These are phyloP conservation scores for Lypha dubia DNA, from an alignment of 2,888 invertebrate genomes.

Conservation along the genomic window DNA sequence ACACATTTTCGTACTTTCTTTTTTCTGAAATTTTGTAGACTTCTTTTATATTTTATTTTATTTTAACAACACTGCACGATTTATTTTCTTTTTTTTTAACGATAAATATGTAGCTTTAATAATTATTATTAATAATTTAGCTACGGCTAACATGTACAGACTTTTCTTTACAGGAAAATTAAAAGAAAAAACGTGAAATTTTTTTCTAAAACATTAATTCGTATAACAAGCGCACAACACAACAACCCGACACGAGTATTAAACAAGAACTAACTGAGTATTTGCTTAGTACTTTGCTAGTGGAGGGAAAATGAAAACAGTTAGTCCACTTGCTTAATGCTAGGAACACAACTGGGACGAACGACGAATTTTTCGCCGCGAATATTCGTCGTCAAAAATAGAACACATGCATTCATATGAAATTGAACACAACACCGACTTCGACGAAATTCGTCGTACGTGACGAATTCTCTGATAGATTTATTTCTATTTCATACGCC, in stretches of 20 bases:
- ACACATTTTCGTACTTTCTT: constrained; percentile 60
- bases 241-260: constrained; percentile 30
- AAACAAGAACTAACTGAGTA: constrained; percentile 48
- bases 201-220: not conserved
- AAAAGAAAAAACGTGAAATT: constrained; percentile 6
- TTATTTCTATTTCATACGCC: too few species aligned
- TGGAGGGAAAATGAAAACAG: constrained; percentile 19
- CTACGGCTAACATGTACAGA: not conserved
- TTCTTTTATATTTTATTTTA: constrained; percentile 9
- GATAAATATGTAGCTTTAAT: constrained; percentile 21
- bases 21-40: constrained; percentile 28
- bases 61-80: constrained; percentile 10
- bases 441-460: too few species aligned
- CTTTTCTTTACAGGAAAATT: constrained; percentile 26
- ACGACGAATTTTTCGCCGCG: too few species aligned
- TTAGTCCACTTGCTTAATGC: not conserved
- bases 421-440: too few species aligned
- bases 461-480: too few species aligned
- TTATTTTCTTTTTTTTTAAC: constrained; percentile 24
- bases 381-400: too few species aligned
- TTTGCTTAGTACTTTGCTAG: constrained; percentile 8
- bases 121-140: constrained; percentile 29
- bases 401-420: too few species aligned
- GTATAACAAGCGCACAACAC: constrained; percentile 6
- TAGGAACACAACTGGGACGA: too few species aligned